Base-by-base conservation (phyloP, 2,888 invertebrate genomes). In the Cerastoderma edule region DNA sequence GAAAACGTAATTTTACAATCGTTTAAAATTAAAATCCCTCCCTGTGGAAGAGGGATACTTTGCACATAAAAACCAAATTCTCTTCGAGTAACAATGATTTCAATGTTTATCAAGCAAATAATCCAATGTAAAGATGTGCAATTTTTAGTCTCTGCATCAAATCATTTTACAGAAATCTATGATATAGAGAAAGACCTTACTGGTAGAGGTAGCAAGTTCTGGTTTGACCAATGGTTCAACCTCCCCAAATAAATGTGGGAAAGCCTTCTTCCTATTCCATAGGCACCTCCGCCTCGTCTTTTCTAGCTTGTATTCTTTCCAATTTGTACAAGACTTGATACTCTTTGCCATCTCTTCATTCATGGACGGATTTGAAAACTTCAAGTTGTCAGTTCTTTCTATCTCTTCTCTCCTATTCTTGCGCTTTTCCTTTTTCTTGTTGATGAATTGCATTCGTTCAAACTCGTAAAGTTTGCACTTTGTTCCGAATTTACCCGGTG, bases 191-290 rank as follows among this genome's bases (percentile, higher is more conserved):
- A 39, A 39, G 39, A 39, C 56, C 54, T 50, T 70, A 78, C 90
- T 77, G 75, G 87, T 85, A 50, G 83, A 86, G 2, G 33, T 68
- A 19, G 88, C 86, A 39, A 87, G 78, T 70, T 84, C 72, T 46
- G 90, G 90, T 76, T 72, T 80, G 4, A 91, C 77, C 2, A 91
- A 73, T 5, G 91, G 91, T 48, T 84, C 85, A 1, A 91, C 83
- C 30, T 67, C 65, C 13, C 33, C 53, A 67, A 72, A 71, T 19
- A 74, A 64, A 75, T 81, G 75, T 35, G 77, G 67, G 33, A 81
- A 60, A 2, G 46, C 72, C 6, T 32, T 32, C 22, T 32, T 19
- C 39, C 72, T 68, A 46, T 69, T 46, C 72, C 54, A 65, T 44
- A 57, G 63, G 22, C 60, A 65, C 28, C 63, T 64, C 32, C 60